A percentile compares a stretch with the other conserved stretches of the same genome.
Conservation (phyloP, 2,888 invertebrate genomes). For the Petrolisthes manimaculis region DNA sequence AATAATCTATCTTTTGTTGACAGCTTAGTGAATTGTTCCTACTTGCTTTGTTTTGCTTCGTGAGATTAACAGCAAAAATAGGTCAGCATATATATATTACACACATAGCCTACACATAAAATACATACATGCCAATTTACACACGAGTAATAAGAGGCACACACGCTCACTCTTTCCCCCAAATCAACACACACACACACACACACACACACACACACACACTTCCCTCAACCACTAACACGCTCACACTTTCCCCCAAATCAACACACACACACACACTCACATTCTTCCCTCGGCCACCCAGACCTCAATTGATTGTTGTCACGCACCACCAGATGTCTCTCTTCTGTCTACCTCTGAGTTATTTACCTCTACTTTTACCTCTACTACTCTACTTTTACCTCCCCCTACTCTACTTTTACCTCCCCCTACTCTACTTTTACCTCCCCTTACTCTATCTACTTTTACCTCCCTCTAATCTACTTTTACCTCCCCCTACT, state of each 20-base stretch:
- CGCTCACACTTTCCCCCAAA: not conserved
- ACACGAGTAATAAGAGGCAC: too few species aligned
- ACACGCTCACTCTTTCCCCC: not conserved
- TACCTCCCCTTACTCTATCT: not conserved
- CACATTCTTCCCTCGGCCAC: too few species aligned
- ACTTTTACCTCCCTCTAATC: not conserved
- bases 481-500: too few species aligned
- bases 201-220: constrained; percentile 4
- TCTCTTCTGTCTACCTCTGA: too few species aligned
- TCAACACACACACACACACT: not conserved
- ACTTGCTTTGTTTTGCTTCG: too few species aligned
- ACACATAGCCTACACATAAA: not conserved
- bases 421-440: not conserved
- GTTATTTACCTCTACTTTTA: not conserved
- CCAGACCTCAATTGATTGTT: too few species aligned
- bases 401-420: not conserved
- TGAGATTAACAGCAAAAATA: not conserved
- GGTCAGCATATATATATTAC: not conserved
- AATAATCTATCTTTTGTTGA: too few species aligned
- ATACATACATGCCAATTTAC: not conserved
- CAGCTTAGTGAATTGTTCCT: too few species aligned
- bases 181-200: not conserved
- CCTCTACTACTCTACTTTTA: not conserved
- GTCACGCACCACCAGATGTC: too few species aligned
- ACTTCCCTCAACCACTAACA: not conserved